Evolutionary conservation across 1,140 invertebrate species (phyloP), one percentile per base, ranked within the genome.

Genomic region (Drosophila melanogaster): DNA sequence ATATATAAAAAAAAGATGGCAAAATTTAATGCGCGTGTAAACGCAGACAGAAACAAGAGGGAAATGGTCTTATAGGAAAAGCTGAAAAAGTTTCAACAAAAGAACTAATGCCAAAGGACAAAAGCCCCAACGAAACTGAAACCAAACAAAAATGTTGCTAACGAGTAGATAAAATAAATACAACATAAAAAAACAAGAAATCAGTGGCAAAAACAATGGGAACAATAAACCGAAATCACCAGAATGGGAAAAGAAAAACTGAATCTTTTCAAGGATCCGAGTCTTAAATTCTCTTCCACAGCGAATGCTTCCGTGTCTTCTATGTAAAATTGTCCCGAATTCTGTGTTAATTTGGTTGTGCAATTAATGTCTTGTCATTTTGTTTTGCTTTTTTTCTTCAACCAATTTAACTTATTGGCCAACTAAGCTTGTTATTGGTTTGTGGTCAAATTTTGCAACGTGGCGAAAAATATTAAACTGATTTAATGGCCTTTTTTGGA

Each of bases 21-120:
- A 79, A 59, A 81, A 81, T 77, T 81, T 81, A 81, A 81, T 80
- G 55, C 72, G 77, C 71, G 71, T 80, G 77, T 80, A 80, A 80
- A 71, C 71, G 77, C 58, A 70, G 46, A 61, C 51, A 77, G 40
- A 47, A 46, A 77, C 15, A 44, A 54, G 41, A 15, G 17, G 24
- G 33, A 44, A 17, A n/a, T 19, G 33, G 26, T 54, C 53, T 40
- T 55, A 57, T 74, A 53, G 47, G 37, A 80, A 76, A 80, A 66
- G 51, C 53, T 56, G 60, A 59, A 60, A 54, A 80, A 73, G 53
- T 81, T 76, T 55, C 60, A 62, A 81, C 66, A 55, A 65, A 74
- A 78, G 65, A 79, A 74, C 57, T 79, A 79, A 79, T 79, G 44
- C 62, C 54, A 19, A 19, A 50, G 60, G 56, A 75, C 59, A 71